Evolutionary conservation across 2,113 vertebrate genomes (phyloP), one percentile per base, ranked within the genome.

Genomic region (Sclerurus mexicanus): DNA sequence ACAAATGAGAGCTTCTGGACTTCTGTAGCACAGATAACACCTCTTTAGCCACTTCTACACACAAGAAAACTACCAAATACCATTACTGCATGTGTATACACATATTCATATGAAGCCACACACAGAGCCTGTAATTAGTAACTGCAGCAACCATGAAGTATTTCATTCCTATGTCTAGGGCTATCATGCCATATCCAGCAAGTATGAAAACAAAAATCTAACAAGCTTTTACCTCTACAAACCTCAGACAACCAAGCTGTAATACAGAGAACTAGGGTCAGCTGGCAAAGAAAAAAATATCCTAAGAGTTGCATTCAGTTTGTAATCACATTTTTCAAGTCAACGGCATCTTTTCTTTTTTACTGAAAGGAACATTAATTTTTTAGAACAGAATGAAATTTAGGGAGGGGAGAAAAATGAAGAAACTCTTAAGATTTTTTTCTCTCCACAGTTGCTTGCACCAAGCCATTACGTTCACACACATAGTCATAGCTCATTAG

Each of bases 71-170:
- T 8, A 9, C 25, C 10, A 47, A 85, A 76, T 17, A 59, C 7
- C 31, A 27, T 4, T 12, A 24, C 14, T 42, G 21, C 4, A 2
- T 10, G 31, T 23, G 39, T 1, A 4, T 7, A 22, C 6, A 64
- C 4, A 0, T 11, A 18, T 30, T 10, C 10, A 1, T 27, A 22
- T 2, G 9, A 60, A 87, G 49, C 9, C 21, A 39, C n/a, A 59
- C 4, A 37, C 17, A 46, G 6, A 55, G 35, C 2, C 25, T 42
- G 1, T 13, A 82, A 75, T 25, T 44, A 67, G 28, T 39, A 72
- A 72, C 47, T 79, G 66, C 18, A 62, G n/a, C 24, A 60, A 52
- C 37, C n/a, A 39, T 25, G 3, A 91, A 84, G 15, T 27, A 66
- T 39, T 81, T 69, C 0, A 53, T 87, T 85, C 23, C 21, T 46